Evolutionary conservation across 2,888 invertebrate species (phyloP), one percentile per base, ranked within the genome.

Genomic region (Deilephila porcellus): DNA sequence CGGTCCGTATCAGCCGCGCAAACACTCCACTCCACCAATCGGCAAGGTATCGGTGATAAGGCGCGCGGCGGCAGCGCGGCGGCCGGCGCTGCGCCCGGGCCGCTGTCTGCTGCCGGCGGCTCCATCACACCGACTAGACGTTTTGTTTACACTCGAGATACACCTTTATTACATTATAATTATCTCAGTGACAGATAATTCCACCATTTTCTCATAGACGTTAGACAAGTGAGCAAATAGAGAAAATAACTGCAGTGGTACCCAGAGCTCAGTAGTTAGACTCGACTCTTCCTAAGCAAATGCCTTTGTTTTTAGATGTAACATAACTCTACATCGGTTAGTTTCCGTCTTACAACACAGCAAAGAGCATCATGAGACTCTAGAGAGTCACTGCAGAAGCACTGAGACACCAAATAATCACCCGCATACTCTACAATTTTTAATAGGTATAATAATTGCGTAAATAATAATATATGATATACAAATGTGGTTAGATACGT

Each of bases 21-120:
- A 94, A 93, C 94, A 94, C 94, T 94, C 86, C 86, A 93, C 83
- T 87, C 90, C 87, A 84, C 94, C 94, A 94, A 94, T 94, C 88
- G 87, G 89, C 85, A 85, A 84, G 83, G 85, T 81, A 88, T 87
- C 84, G 82, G 74, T 80, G 94, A 93, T 93, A 93, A 92, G 89
- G 79, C 67, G 79, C 45, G 45, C 45, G 45, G 45, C 45, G 45
- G 45, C 45, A 45, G 45, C 45, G 75, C 77, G 73, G 73, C 74
- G 79, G 73, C 56, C 79, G 80, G 74, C 78, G 76, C 74, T 78
- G 79, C 77, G 76, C 78, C 76, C 81, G 77, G 79, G 80, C 82
- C 86, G 86, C 89, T 90, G 86, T 92, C 93, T 91, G 89, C 86
- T 86, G 81, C 74, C 89, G 77, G 76, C 86, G 83, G 79, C 88